Evolutionary conservation across 2,888 invertebrate species (phyloP), one percentile per base, ranked within the genome.

Genomic region (Leptinotarsa tumamoca): DNA sequence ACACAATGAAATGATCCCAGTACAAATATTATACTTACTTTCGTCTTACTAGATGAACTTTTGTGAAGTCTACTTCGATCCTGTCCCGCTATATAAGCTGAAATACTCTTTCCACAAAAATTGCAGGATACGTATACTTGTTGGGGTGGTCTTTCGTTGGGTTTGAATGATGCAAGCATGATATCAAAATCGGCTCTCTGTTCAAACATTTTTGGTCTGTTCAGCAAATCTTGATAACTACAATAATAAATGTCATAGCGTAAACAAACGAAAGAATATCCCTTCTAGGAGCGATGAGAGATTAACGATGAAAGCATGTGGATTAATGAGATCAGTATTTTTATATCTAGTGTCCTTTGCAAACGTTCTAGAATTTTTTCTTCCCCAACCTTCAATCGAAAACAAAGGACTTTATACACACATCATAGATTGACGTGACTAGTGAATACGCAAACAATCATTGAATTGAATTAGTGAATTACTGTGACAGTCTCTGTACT

Each of bases 71-170:
- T 89, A 63, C 91, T 91, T 80, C 93, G 90, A 82, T 90, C 91
- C 80, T 90, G 90, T n/a, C 68, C 74, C 10, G 68, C 70, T 88
- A 95, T 91, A 68, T 91, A 92, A 78, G 95, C 94, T 1, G 95
- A 95, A 80, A 98, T 95, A 79, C 95, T 95, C 90, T 98, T 98
- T 70, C 97, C 96, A 90, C 98, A 98, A 90, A 96, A 98, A 85
- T 96, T 96, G 89, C 98, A 98, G 5, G 96, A 94, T 74, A 98
- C 93, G 86, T 93, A 95, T 52, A 96, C 94, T 83, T 92, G 92
- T 80, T 92, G 92, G 0, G 91, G 89, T 4, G 91, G 90, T 83
- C 90, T 91, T 75, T 92, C 90, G 54, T 90, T 88, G 15, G 90
- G 90, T 80, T 92, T 91, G 80, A 89, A 89, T 52, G 90, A 89